These are phyloP conservation scores for Amiota communis DNA, from an alignment of 2,888 invertebrate genomes.

Conservation along the genomic window DNA sequence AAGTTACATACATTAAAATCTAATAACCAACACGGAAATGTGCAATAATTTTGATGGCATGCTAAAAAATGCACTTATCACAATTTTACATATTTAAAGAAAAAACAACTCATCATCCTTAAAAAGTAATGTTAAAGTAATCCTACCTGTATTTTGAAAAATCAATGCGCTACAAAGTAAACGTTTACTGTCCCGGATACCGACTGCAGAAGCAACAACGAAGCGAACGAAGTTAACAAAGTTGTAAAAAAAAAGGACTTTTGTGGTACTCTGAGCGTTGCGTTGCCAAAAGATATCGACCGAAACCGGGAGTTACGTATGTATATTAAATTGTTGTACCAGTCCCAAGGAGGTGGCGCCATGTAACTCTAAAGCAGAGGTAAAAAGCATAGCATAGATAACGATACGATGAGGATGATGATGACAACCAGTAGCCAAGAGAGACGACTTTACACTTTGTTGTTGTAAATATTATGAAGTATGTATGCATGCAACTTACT, in stretches of 20 bases:
- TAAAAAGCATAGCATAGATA: background rate
- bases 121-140: no score
- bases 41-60: no score
- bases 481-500: background rate
- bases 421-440: background rate
- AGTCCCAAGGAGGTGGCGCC: no score
- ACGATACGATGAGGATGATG: background rate
- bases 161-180: constrained; percentile 68
- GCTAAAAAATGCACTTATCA: no score
- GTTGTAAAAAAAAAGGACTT: constrained; percentile 51
- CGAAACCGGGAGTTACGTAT: constrained; percentile 3
- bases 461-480: constrained; percentile 11
- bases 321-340: background rate
- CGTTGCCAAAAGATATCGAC: background rate
- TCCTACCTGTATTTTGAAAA: constrained; percentile 48
- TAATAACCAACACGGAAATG: no score
- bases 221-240: constrained; percentile 63
- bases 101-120: no score
- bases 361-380: background rate
- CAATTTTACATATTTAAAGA: no score
- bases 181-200: constrained; percentile 68
- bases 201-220: constrained; percentile 51
- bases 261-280: background rate
- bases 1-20: no score
- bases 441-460: constrained; percentile 10